Evolutionary conservation across 1,140 invertebrate genomes (phyloP).

Genomic region (Paralvinella palmiformis): DNA sequence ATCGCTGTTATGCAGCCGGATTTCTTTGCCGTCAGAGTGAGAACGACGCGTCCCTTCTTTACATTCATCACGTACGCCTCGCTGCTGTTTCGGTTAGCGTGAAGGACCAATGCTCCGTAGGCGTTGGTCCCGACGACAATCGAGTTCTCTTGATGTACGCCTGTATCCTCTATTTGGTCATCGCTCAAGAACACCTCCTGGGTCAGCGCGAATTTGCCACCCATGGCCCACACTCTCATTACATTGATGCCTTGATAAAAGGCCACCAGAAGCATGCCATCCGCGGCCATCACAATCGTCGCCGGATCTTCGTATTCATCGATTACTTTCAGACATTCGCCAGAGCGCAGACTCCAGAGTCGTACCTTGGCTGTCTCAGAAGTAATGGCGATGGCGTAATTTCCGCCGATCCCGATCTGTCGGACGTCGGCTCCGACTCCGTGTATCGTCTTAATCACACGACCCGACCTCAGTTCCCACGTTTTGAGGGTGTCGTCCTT

Average conservation of each 20-base stretch:
- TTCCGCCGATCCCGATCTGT: slow-evolving; percentile 28
- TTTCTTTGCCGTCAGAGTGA: slow-evolving; percentile 35
- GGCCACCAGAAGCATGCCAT: slow-evolving; percentile 35
- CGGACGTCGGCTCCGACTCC: slow-evolving; percentile 35
- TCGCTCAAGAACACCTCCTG: slow-evolving; percentile 23
- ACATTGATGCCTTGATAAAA: slow-evolving; percentile 41
- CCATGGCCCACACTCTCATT: slow-evolving; percentile 38
- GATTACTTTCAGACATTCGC: slow-evolving; percentile 26
- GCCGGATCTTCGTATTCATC: slow-evolving; percentile 38
- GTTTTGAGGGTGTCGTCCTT: slow-evolving; percentile 42
- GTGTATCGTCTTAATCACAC: slow-evolving; percentile 37
- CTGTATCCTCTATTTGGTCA: slow-evolving; percentile 25
- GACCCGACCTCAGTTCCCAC: slow-evolving; percentile 42
- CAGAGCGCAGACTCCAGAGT: slow-evolving; percentile 34
- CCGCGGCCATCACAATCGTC: slow-evolving; percentile 30
- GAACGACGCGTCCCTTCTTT: slow-evolving; percentile 32
- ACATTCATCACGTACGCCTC: slow-evolving; percentile 35
- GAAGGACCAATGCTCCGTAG: slow-evolving; percentile 28
- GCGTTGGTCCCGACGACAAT: slow-evolving; percentile 23
- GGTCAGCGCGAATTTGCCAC: slow-evolving; percentile 19
- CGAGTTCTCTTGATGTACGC: slow-evolving; percentile 36
- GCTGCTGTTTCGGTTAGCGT: slow-evolving; percentile 34
- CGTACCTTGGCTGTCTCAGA: slow-evolving; percentile 35
- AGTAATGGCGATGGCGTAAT: slow-evolving; percentile 32
- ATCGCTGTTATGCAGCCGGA: slow-evolving; percentile 36